phyloP scores from a whole-genome alignment of 2,888 invertebrate species.

The Azorinus chamasolen region DNA sequence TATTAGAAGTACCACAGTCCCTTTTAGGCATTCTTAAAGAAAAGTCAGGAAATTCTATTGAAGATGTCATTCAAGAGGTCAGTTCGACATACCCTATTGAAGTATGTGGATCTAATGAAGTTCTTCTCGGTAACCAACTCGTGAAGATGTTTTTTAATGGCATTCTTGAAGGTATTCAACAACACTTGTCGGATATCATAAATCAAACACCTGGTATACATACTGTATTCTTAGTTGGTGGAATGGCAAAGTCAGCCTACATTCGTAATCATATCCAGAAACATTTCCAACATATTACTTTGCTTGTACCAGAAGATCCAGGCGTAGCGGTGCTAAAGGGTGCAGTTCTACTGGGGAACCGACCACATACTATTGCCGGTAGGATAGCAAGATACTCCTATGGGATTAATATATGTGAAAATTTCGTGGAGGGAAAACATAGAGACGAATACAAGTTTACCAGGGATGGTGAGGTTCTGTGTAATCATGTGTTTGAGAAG shows the following conservation, averaged over 20 bases:
- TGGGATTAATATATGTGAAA: conserved; percentile 22
- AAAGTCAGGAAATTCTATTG: neutral
- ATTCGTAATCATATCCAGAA: conserved; percentile 10
- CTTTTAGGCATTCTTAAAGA: conserved; percentile 4
- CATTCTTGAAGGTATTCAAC: conserved; percentile 15
- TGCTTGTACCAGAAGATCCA: conserved; percentile 18
- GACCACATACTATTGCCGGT: conserved; percentile 21
- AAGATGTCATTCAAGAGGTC: conserved; percentile 1
- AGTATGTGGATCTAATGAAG: conserved; percentile 2
- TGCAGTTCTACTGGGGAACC: conserved; percentile 22
- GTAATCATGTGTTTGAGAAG: conserved; percentile 18
- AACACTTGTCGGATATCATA: neutral
- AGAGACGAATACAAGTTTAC: conserved; percentile 21
- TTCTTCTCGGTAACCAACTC: conserved; percentile 12
- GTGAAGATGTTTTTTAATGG: conserved; percentile 16
- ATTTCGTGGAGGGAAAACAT: conserved; percentile 14
- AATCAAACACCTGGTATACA: conserved; percentile 1
- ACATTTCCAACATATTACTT: conserved; percentile 4
- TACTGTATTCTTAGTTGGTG: conserved; percentile 29
- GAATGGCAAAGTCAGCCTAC: conserved; percentile 22
- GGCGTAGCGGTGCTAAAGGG: conserved; percentile 28
- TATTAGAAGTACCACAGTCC: conserved; percentile 11
- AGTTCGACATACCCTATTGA: neutral
- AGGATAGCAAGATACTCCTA: conserved; percentile 31
- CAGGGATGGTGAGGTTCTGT: conserved; percentile 26